Evolutionary conservation across 2,888 invertebrate species (phyloP).

Genomic region (Heteromurus nitidus): DNA sequence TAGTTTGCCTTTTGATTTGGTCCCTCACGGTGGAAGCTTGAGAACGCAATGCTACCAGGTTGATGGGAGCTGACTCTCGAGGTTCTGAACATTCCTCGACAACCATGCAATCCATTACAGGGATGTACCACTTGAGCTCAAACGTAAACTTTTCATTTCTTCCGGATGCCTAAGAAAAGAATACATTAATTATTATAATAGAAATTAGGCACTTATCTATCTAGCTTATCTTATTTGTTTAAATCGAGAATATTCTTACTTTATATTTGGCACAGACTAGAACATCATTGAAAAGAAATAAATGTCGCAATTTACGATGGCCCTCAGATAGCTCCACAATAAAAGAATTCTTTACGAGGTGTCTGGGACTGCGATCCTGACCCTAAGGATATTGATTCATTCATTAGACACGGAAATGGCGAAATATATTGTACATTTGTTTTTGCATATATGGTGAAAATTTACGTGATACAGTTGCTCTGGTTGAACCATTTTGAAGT

Average conservation of each 20-base stretch:
- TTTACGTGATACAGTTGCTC: constrained; percentile 87
- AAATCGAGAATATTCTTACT: constrained; percentile 76
- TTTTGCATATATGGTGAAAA: too few species aligned
- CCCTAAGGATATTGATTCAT: constrained; percentile 78
- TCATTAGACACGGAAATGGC: neutral
- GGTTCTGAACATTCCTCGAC: constrained; percentile 83
- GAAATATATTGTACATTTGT: constrained; percentile 2
- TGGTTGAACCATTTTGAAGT: constrained; percentile 90
- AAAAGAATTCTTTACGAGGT: constrained; percentile 95
- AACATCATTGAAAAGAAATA: constrained; percentile 95
- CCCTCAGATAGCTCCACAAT: constrained; percentile 93
- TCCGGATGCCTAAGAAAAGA: constrained; percentile 82
- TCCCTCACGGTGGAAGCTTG: constrained; percentile 88
- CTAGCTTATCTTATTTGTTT: neutral
- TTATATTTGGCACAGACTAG: constrained; percentile 97
- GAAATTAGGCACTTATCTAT: too few species aligned
- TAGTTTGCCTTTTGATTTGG: constrained; percentile 87
- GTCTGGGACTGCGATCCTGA: constrained; percentile 86
- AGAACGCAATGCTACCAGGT: constrained; percentile 85
- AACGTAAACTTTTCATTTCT: constrained; percentile 89
- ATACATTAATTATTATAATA: neutral
- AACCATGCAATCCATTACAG: constrained; percentile 87
- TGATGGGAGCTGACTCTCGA: constrained; percentile 86
- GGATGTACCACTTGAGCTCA: constrained; percentile 95
- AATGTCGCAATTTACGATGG: constrained; percentile 91